Conservation (phyloP, 2,888 invertebrate genomes). For the Limulus polyphemus region DNA sequence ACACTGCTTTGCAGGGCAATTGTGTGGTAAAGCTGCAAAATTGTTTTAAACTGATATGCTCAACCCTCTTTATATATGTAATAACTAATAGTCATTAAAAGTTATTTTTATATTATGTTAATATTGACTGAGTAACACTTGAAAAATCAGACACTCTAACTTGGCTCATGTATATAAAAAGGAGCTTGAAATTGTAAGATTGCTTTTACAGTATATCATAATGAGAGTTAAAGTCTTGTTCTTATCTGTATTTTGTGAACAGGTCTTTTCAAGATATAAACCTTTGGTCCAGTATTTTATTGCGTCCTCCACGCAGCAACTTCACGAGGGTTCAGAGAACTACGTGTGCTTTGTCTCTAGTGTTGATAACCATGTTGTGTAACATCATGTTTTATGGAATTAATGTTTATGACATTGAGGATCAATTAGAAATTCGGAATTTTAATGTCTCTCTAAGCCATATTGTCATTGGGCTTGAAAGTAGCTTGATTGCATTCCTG, state of each 20-base stretch:
- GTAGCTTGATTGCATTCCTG: not conserved
- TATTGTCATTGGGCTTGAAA: not conserved
- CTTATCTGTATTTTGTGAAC: not conserved
- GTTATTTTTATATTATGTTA: no score
- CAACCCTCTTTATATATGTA: no score
- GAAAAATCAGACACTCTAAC: no score
- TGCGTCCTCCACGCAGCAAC: slow-evolving; percentile 29
- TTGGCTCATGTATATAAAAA: no score
- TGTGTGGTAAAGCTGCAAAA: no score
- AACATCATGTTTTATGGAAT: slow-evolving; percentile 34
- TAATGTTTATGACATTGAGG: not conserved
- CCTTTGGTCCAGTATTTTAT: slow-evolving; percentile 34
- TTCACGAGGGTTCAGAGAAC: slow-evolving; percentile 34
- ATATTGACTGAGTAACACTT: no score
- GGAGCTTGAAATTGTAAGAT: no score
- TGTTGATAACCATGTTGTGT: slow-evolving; percentile 32
- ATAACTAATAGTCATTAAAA: no score
- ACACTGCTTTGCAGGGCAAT: no score
- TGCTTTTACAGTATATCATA: no score
- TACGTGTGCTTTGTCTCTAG: slow-evolving; percentile 31
- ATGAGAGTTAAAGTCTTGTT: no score
- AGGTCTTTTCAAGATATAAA: slow-evolving; percentile 29
- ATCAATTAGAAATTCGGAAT: not conserved
- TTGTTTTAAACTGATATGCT: no score
- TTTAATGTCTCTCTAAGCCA: not conserved